These are phyloP conservation scores for Clistopyga incitator DNA, from an alignment of 2,888 invertebrate genomes.

Conservation along the genomic window DNA sequence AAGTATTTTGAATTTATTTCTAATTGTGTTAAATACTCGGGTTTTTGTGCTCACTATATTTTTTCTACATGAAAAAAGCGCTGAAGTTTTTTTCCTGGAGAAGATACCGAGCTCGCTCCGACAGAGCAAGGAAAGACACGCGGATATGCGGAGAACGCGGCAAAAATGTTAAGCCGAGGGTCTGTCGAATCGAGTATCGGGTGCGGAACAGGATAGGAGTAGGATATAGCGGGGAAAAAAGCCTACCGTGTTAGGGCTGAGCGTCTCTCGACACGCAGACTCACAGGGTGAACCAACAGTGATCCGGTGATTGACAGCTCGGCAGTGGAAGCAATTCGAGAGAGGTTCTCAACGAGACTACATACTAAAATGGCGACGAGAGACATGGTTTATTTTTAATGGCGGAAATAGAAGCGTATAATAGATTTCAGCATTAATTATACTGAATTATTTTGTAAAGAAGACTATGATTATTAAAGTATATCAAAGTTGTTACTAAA, in stretches of 20 bases:
- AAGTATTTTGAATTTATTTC: neutral
- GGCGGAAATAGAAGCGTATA: slow-evolving; percentile 68
- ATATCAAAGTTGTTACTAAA: neutral
- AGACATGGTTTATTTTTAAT: slow-evolving; percentile 82
- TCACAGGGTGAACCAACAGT: slow-evolving; percentile 75
- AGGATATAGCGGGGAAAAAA: slow-evolving; percentile 51
- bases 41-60: neutral
- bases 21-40: neutral
- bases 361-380: slow-evolving; percentile 82
- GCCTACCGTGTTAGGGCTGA: slow-evolving; percentile 23
- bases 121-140: slow-evolving; percentile 67
- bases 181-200: slow-evolving; percentile 74
- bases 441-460: neutral
- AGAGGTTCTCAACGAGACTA: slow-evolving; percentile 70
- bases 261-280: slow-evolving; percentile 51
- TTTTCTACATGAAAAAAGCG: neutral
- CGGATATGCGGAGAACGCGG: slow-evolving; percentile 67
- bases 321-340: slow-evolving; percentile 51
- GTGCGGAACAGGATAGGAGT: slow-evolving; percentile 43
- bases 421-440: slow-evolving; percentile 22
- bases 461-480: slow-evolving; percentile 21
- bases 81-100: neutral
- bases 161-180: slow-evolving; percentile 73
- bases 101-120: slow-evolving; percentile 79
- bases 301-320: slow-evolving; percentile 82